These are phyloP conservation scores for Chlamydotis undulata DNA, from an alignment of 2,113 vertebrate genomes.

Conservation along the genomic window DNA sequence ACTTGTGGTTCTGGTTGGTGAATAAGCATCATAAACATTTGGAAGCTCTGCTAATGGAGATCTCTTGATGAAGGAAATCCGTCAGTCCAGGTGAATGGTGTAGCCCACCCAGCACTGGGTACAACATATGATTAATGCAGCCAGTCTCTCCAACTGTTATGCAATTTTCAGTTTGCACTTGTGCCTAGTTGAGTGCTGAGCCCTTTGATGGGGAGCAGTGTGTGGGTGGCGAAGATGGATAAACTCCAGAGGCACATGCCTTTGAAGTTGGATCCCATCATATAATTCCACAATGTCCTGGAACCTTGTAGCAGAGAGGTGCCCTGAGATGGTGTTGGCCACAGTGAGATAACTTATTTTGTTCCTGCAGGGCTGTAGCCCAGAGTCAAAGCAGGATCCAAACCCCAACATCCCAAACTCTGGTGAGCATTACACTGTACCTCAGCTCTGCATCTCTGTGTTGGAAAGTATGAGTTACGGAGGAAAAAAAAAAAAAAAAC, in stretches of 20 bases:
- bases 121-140: background rate
- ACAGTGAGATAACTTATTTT: background rate
- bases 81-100: background rate
- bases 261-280: background rate
- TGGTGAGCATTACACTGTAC: background rate
- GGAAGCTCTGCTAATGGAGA: background rate
- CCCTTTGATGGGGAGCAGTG: background rate
- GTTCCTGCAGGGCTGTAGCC: background rate
- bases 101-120: background rate
- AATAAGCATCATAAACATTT: background rate
- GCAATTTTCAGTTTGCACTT: background rate
- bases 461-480: background rate
- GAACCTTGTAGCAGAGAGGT: background rate
- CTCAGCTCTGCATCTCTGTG: background rate
- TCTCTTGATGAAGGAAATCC: background rate
- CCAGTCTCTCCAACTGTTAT: background rate
- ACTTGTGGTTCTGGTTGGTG: background rate
- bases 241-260: background rate
- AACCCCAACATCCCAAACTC: background rate
- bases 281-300: background rate
- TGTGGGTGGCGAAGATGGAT: background rate
- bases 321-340: background rate
- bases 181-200: background rate
- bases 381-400: background rate
- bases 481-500: background rate